phyloP scores from a whole-genome alignment of 2,888 invertebrate genomes.

The Dendrolimus houi region DNA sequence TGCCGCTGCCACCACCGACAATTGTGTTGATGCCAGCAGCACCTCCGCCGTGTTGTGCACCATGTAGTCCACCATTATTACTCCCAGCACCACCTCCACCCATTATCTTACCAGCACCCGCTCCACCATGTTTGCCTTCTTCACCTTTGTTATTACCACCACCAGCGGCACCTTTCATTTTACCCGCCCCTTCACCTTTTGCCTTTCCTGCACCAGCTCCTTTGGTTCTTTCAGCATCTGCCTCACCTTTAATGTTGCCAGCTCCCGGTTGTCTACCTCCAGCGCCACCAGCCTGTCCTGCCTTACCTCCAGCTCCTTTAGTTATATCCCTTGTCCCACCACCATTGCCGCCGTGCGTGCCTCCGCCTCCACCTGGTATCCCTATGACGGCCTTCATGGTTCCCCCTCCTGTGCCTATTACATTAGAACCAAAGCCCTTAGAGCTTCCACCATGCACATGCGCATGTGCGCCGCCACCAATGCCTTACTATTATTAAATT shows the following conservation, averaged over 20 bases:
- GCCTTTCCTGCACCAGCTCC: slow-evolving; percentile 15
- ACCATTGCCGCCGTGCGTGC: slow-evolving; percentile 26
- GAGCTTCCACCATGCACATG: slow-evolving; percentile 19
- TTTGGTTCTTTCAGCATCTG: slow-evolving; percentile 19
- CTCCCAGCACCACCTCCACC: slow-evolving; percentile 23
- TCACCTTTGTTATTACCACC: slow-evolving; percentile 16
- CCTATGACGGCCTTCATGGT: slow-evolving; percentile 61
- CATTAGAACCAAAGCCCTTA: slow-evolving; percentile 54
- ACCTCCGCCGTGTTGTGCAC: slow-evolving; percentile 18
- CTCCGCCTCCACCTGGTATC: slow-evolving; percentile 34
- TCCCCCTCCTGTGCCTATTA: slow-evolving; percentile 49
- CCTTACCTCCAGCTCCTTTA: slow-evolving; percentile 30
- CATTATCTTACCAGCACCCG: slow-evolving; percentile 18
- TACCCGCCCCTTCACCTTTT: slow-evolving; percentile 16
- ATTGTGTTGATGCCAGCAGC: slow-evolving; percentile 51
- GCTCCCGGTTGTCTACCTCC: slow-evolving; percentile 12
- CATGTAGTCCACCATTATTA: slow-evolving; percentile 16
- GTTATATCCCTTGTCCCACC: slow-evolving; percentile 42
- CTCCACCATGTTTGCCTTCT: slow-evolving; percentile 14
- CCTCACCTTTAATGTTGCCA: slow-evolving; percentile 12
- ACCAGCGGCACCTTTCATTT: slow-evolving; percentile 16
- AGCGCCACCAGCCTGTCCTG: slow-evolving; percentile 16
- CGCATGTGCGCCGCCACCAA: slow-evolving; percentile 12
- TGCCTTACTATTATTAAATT: slow-evolving; percentile 12
- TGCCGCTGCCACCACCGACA: slow-evolving; percentile 38